These are phyloP conservation scores for Caerostris extrusa DNA, from an alignment of 1,140 invertebrate genomes.

Conservation along the genomic window DNA sequence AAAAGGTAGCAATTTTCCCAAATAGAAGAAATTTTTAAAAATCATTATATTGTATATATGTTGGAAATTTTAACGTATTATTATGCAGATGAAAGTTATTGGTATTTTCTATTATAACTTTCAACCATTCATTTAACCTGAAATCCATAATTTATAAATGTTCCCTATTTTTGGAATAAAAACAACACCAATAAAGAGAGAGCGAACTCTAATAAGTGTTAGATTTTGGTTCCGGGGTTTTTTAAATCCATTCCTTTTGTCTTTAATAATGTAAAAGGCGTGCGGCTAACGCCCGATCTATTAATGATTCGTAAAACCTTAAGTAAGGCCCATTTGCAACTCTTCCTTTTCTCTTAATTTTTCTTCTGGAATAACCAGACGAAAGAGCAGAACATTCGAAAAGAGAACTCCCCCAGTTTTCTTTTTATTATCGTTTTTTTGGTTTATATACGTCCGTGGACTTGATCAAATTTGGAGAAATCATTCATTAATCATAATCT, in stretches of 20 bases:
- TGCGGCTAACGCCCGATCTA: constrained; percentile 39
- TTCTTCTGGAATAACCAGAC: neutral
- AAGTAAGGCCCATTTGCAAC: constrained; percentile 56
- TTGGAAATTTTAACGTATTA: no score
- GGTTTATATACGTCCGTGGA: neutral
- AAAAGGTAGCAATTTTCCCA: no score
- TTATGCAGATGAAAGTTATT: no score
- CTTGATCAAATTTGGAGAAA: constrained; percentile 33
- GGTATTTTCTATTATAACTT: no score
- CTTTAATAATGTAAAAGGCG: constrained; percentile 54
- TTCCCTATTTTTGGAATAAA: neutral
- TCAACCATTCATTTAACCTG: no score
- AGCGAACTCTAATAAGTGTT: constrained; percentile 3
- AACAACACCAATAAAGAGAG: neutral
- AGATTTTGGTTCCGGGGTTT: constrained; percentile 10
- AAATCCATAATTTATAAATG: neutral
- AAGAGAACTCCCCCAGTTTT: neutral
- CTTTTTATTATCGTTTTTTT: neutral
- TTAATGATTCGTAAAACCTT: constrained; percentile 26
- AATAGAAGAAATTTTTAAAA: no score
- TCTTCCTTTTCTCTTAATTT: constrained; percentile 3
- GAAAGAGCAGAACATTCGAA: neutral
- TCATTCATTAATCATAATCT: constrained; percentile 55
- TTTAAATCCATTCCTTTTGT: neutral
- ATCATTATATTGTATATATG: no score